Evolutionary conservation across 2,888 invertebrate genomes (phyloP).

Genomic region (Melanostoma mellinum): DNA sequence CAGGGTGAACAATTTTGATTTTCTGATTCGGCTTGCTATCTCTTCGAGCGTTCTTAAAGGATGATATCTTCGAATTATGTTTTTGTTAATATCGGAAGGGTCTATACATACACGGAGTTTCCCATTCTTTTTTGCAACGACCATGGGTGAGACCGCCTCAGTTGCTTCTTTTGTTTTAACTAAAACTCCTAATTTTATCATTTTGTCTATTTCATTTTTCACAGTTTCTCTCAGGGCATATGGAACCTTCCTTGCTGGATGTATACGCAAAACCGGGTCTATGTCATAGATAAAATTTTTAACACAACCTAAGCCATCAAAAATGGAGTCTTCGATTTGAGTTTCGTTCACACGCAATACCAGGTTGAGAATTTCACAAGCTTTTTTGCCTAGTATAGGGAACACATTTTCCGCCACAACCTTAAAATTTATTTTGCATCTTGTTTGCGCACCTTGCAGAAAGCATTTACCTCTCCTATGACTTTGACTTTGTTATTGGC

Average conservation of each 20-base stretch:
- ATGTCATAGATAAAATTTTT: constrained; percentile 17
- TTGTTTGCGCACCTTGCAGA: constrained; percentile 3
- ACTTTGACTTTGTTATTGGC: constrained; percentile 8
- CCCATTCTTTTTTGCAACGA: constrained; percentile 14
- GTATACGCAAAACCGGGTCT: constrained; percentile 20
- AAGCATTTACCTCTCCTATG: constrained; percentile 20
- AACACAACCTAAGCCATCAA: constrained; percentile 2
- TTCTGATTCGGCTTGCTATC: constrained; percentile 10
- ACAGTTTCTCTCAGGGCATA: neutral
- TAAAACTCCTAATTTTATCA: constrained; percentile 18
- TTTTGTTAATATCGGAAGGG: constrained; percentile 27
- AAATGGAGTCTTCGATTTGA: constrained; percentile 6
- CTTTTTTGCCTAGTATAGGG: constrained; percentile 31
- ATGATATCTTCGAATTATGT: constrained; percentile 11
- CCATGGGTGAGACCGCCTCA: constrained; percentile 6
- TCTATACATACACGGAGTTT: constrained; percentile 18
- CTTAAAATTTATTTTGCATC: constrained; percentile 17
- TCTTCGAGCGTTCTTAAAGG: constrained; percentile 22
- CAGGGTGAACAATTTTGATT: constrained; percentile 11
- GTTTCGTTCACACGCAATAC: neutral
- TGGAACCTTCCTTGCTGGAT: constrained; percentile 37
- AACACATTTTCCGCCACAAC: constrained; percentile 6
- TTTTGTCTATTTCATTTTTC: constrained; percentile 26
- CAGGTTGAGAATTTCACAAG: neutral
- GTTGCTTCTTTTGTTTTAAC: neutral